Percentiles rank a stretch among this genome's conserved stretches.
These are phyloP conservation scores for Scaptomyza polygonia DNA, from an alignment of 2,888 invertebrate species.

Conservation along the genomic window DNA sequence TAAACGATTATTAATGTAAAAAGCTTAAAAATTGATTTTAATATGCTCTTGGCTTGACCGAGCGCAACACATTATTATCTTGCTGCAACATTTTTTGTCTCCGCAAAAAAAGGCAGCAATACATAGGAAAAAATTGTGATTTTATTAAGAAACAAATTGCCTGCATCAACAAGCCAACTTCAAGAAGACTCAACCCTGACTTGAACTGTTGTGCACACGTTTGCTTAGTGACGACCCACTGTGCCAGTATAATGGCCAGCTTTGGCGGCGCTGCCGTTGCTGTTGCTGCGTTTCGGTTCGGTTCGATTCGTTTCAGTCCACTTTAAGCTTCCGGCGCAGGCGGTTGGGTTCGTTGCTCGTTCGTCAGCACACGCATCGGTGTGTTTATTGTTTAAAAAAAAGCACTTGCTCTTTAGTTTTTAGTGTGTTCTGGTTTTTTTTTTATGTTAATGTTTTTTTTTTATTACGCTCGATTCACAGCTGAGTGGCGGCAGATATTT, in stretches of 20 bases:
- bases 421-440: slow-evolving; percentile 19
- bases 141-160: not conserved
- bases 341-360: slow-evolving; percentile 58
- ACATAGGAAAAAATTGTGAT: too few relatives aligned
- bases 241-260: slow-evolving; percentile 40
- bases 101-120: too few relatives aligned
- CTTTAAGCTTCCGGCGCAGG: slow-evolving; percentile 80
- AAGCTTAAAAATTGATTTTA: too few relatives aligned
- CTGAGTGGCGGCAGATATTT: slow-evolving; percentile 50
- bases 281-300: slow-evolving; percentile 43
- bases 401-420: slow-evolving; percentile 29
- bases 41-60: too few relatives aligned
- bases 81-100: too few relatives aligned
- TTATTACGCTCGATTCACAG: slow-evolving; percentile 50
- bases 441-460: slow-evolving; percentile 18
- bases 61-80: too few relatives aligned
- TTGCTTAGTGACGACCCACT: slow-evolving; percentile 15
- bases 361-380: slow-evolving; percentile 55
- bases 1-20: too few relatives aligned
- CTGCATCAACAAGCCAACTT: not conserved
- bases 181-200: not conserved
- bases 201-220: not conserved
- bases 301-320: slow-evolving; percentile 73
- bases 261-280: slow-evolving; percentile 31
- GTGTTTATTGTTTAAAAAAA: slow-evolving; percentile 29